Evolutionary conservation across 2,113 vertebrate species (phyloP).

Genomic region (Taxidea taxus): DNA sequence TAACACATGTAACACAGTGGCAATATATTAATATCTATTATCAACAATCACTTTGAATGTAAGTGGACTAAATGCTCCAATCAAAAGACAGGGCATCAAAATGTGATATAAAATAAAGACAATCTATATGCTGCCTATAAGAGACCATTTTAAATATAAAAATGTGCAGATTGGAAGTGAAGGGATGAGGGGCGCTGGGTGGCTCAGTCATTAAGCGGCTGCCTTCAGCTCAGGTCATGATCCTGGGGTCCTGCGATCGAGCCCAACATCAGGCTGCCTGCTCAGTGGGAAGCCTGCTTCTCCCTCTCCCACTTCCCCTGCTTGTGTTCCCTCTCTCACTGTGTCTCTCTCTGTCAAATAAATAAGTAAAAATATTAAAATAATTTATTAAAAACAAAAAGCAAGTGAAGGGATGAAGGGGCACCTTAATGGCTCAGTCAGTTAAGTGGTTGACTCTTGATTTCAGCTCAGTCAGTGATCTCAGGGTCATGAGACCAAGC

Average conservation of each 20-base stretch:
- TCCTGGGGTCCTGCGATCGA: too few relatives aligned
- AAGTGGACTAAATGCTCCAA: background rate
- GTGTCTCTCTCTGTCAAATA: too few relatives aligned
- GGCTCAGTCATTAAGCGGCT: background rate
- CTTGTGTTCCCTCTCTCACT: too few relatives aligned
- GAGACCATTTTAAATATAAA: background rate
- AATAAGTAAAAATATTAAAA: too few relatives aligned
- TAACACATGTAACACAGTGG: background rate
- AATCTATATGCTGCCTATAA: background rate
- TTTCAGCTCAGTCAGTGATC: background rate
- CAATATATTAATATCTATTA: background rate
- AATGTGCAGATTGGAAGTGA: background rate
- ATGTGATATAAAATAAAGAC: background rate
- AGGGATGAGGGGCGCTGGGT: background rate
- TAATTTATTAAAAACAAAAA: too few relatives aligned
- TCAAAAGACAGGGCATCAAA: background rate
- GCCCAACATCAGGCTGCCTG: too few relatives aligned
- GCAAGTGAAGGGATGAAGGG: background rate
- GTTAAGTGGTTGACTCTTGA: background rate
- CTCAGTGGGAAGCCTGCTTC: too few relatives aligned
- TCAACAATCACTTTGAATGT: background rate
- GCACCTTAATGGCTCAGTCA: background rate
- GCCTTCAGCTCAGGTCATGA: background rate
- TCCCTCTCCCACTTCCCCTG: too few relatives aligned
- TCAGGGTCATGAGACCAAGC: background rate